Percentiles rank a stretch among this genome's conserved stretches.
Evolutionary conservation across 2,113 vertebrate genomes (phyloP).

Genomic region (Xiphorhynchus elegans): DNA sequence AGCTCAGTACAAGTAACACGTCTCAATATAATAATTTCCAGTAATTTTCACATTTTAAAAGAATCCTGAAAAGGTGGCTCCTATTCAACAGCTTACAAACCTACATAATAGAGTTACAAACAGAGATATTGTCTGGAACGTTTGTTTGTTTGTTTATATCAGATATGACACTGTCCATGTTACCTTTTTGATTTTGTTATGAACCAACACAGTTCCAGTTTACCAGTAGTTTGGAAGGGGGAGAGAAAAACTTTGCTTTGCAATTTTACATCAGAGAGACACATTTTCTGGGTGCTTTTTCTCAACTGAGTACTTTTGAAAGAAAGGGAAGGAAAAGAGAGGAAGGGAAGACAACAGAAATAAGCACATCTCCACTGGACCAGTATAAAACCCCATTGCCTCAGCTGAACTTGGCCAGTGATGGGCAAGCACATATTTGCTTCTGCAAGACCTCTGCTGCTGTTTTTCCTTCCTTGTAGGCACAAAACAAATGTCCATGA

Average conservation of each 20-base stretch:
- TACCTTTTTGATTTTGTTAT: neutral
- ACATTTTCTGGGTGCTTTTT: neutral
- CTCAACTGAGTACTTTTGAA: neutral
- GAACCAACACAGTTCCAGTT: neutral
- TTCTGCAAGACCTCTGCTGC: neutral
- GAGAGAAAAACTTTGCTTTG: neutral
- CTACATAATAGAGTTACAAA: neutral
- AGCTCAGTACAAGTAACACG: neutral
- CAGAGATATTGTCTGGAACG: neutral
- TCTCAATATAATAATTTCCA: neutral
- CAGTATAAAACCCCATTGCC: neutral
- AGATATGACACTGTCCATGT: neutral
- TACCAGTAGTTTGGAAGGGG: neutral
- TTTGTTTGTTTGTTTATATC: neutral
- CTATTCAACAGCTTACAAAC: neutral
- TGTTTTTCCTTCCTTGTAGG: neutral
- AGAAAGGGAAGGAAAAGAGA: neutral
- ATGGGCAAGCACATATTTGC: neutral
- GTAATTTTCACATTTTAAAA: neutral
- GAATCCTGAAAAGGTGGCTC: neutral
- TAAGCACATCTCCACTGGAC: neutral
- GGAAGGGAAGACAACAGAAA: neutral
- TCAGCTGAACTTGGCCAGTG: neutral
- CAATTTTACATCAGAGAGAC: neutral
- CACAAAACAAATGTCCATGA: neutral